Evolutionary conservation across 2,888 invertebrate genomes (phyloP).

Genomic region (Campopleginae sp.): DNA sequence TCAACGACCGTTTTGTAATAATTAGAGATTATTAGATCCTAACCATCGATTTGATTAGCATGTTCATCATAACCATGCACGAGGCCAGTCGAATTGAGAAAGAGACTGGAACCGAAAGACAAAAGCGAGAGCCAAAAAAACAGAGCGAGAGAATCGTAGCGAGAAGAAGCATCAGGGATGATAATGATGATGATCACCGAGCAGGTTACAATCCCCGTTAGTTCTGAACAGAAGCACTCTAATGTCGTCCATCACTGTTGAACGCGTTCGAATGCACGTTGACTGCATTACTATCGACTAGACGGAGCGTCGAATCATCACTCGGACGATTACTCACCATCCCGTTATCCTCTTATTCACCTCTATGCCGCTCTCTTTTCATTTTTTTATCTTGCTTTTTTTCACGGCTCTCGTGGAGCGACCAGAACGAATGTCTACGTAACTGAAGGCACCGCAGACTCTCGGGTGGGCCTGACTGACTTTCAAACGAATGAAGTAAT

Average conservation of each 20-base stretch:
- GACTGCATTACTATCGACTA: constrained; percentile 54
- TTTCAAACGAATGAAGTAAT: constrained; percentile 45
- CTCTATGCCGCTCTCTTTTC: neutral
- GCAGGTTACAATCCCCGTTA: constrained; percentile 6
- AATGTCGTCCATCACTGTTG: constrained; percentile 23
- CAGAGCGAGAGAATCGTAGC: neutral
- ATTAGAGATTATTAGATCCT: constrained; percentile 22
- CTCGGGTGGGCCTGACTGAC: constrained; percentile 27
- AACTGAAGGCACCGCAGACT: constrained; percentile 34
- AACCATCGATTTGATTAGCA: constrained; percentile 54
- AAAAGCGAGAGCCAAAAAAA: neutral
- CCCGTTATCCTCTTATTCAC: constrained; percentile 74
- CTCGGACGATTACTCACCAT: constrained; percentile 79
- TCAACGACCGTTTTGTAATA: constrained; percentile 52
- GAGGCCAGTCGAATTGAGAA: constrained; percentile 10
- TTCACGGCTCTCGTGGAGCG: constrained; percentile 15
- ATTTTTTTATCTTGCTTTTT: constrained; percentile 19
- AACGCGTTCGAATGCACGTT: constrained; percentile 52
- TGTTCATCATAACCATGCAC: constrained; percentile 48
- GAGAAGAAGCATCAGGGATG: neutral
- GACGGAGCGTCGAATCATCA: constrained; percentile 61
- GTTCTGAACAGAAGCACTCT: constrained; percentile 32
- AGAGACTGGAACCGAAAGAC: neutral
- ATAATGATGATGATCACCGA: constrained; percentile 8
- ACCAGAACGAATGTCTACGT: constrained; percentile 58